These are phyloP conservation scores for Drosophila tani DNA, from an alignment of 1,140 invertebrate species.

Conservation along the genomic window DNA sequence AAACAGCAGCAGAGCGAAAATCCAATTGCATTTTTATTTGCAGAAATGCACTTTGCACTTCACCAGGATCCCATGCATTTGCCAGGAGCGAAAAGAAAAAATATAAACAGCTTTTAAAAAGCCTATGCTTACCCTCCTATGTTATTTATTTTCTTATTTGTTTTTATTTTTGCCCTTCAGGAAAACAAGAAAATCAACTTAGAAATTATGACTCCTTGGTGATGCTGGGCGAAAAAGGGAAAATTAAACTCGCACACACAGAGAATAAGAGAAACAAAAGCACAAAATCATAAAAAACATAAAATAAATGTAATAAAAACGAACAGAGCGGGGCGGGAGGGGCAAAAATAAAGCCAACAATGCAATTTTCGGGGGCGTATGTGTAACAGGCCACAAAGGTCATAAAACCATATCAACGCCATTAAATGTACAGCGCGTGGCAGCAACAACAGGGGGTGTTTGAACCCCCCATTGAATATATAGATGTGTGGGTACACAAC, in stretches of 20 bases:
- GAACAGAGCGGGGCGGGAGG: background rate
- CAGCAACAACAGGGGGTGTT: constrained; percentile 31
- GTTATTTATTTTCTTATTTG: background rate
- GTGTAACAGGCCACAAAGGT: constrained; percentile 83
- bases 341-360: constrained; percentile 68
- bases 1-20: constrained; percentile 61
- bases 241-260: constrained; percentile 68
- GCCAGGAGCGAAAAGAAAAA: constrained; percentile 1
- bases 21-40: constrained; percentile 83
- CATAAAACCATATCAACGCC: constrained; percentile 84
- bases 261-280: constrained; percentile 58
- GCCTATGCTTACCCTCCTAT: constrained; percentile 8
- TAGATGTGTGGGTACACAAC: constrained; percentile 17
- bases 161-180: background rate
- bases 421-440: constrained; percentile 81
- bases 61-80: constrained; percentile 35
- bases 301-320: constrained; percentile 81
- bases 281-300: constrained; percentile 81
- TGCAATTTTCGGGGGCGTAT: constrained; percentile 82
- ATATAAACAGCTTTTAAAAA: constrained; percentile 23
- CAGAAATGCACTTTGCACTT: constrained; percentile 78
- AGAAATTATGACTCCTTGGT: constrained; percentile 78
- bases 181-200: constrained; percentile 80
- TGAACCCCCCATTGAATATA: constrained; percentile 21
- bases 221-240: constrained; percentile 48